Evolutionary conservation across 2,113 vertebrate species (phyloP).

Genomic region (Anarrhichthys ocellatus): DNA sequence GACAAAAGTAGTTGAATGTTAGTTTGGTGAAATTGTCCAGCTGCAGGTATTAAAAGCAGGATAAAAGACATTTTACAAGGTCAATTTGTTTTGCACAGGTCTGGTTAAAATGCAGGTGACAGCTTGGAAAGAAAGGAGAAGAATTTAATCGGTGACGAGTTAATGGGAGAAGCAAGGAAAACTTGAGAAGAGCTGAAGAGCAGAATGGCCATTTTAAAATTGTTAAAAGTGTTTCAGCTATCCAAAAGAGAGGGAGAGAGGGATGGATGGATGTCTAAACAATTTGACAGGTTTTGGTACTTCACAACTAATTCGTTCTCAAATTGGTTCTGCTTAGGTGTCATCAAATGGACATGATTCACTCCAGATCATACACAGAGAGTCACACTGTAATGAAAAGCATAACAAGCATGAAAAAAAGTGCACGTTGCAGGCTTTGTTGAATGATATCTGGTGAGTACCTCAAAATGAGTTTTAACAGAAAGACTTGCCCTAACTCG

Average conservation of each 20-base stretch:
- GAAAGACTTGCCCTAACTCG: not conserved
- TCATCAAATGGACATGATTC: constrained; percentile 76
- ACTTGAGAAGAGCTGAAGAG: not conserved
- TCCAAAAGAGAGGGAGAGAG: not conserved
- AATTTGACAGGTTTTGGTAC: constrained; percentile 74
- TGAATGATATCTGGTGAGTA: constrained; percentile 25
- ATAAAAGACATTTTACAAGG: not conserved
- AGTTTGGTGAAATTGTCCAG: not conserved
- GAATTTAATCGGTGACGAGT: not conserved
- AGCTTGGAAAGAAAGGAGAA: constrained; percentile 13
- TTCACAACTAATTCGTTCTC: constrained; percentile 73
- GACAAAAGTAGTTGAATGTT: not conserved
- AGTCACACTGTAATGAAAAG: constrained; percentile 25
- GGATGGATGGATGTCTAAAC: constrained; percentile 53
- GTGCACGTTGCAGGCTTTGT: constrained; percentile 9
- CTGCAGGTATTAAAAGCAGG: constrained; percentile 7
- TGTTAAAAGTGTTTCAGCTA: not conserved
- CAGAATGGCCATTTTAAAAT: not conserved
- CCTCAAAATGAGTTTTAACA: not conserved
- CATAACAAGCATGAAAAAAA: not conserved
- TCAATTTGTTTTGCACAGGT: not conserved
- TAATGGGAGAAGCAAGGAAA: not conserved
- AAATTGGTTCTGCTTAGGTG: constrained; percentile 73
- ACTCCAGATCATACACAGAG: constrained; percentile 57
- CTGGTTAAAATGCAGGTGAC: constrained; percentile 26